These are phyloP conservation scores for Beris morrisii DNA, from an alignment of 2,888 invertebrate species.

Conservation along the genomic window DNA sequence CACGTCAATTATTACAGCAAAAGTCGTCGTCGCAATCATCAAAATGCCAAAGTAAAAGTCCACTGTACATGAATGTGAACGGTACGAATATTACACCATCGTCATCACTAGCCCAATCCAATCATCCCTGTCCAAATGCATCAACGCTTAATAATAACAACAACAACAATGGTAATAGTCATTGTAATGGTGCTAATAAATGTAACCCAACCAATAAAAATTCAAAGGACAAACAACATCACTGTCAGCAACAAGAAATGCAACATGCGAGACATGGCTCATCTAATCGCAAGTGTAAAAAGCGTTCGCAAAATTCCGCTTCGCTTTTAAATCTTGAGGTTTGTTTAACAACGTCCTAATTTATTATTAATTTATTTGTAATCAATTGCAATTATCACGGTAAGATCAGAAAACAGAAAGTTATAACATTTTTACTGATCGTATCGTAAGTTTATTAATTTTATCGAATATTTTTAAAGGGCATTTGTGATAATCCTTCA, in stretches of 20 bases:
- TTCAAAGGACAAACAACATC: conserved; percentile 38
- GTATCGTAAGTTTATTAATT: too few relatives aligned
- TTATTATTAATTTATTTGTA: background rate
- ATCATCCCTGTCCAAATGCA: conserved; percentile 32
- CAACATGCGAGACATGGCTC: conserved; percentile 37
- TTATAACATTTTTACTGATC: too few relatives aligned
- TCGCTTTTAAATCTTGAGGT: conserved; percentile 43
- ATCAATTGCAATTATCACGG: background rate
- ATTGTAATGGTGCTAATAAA: conserved; percentile 37
- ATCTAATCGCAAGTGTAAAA: conserved; percentile 35
- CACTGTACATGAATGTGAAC: conserved; percentile 41
- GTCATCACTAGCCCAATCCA: conserved; percentile 21
- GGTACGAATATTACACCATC: conserved; percentile 7
- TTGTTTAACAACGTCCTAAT: conserved; percentile 33
- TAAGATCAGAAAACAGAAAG: background rate
- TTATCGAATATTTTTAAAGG: too few relatives aligned
- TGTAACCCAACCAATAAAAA: conserved; percentile 35
- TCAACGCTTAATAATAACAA: conserved; percentile 35
- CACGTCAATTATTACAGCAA: conserved; percentile 49
- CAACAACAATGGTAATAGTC: conserved; percentile 35
- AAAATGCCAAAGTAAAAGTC: conserved; percentile 35
- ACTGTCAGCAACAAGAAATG: conserved; percentile 39
- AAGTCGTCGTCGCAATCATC: conserved; percentile 27
- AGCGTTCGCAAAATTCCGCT: conserved; percentile 39
- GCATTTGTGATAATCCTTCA: too few relatives aligned